Evolutionary conservation across 2,113 vertebrate genomes (phyloP), one percentile per base, ranked within the genome.

Genomic region (Vidua macroura): DNA sequence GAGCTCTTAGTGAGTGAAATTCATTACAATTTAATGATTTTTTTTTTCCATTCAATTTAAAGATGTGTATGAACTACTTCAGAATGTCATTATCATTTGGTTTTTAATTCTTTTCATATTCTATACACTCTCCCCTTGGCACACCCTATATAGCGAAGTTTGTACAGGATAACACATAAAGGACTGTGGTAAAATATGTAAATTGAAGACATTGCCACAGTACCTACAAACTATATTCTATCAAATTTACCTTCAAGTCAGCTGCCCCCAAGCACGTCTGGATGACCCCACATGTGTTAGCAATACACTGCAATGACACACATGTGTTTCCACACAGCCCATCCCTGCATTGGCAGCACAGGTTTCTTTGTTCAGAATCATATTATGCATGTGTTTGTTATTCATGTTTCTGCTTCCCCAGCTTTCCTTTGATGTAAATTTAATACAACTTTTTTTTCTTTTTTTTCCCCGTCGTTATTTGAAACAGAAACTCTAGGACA

Each of bases 351-450:
- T n/a, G 73, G 78, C 0, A 0, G 83, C 74, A 51, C 74, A 95
- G 86, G 87, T 91, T 91, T 85, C 89, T 95, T 92, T 96, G 81
- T 83, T 92, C 89, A 89, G 81, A 84, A 69, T 92, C 70, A 73
- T 56, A 82, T 87, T 78, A 86, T 87, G 83, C 77, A 89, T 76
- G 53, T 92, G 83, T 82, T 95, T 93, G 66, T 72, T 93, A 87
- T 82, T 89, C 74, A 53, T 66, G 46, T 73, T 95, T 89, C 81
- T 95, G 41, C 89, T 87, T 82, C 70, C 53, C 48, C 46, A 82
- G 23, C 74, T 91, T 95, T 62, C 62, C 77, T 96, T 95, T 95
- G 83, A 93, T 96, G 91, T 73, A 93, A 86, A 86, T 83, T 89
- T 96, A 89, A 87, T 83, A 66, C 22, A 88, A 63, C 6, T 39